Percentiles rank a stretch among this genome's conserved stretches.
Evolutionary conservation across 2,113 vertebrate species (phyloP).

Genomic region (Dipodomys stephensi): DNA sequence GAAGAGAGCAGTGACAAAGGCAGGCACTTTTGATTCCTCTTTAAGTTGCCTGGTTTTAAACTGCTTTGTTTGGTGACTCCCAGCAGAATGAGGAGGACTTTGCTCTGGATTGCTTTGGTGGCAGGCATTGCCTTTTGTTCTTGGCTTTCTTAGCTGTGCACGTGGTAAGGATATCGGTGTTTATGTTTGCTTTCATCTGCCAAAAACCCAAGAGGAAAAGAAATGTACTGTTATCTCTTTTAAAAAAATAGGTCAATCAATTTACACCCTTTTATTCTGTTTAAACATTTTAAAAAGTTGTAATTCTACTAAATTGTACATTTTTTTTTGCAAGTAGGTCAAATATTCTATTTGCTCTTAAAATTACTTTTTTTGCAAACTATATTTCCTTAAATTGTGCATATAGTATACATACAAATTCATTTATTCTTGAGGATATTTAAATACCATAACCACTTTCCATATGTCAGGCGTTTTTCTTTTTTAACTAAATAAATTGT

Average conservation of each 20-base stretch:
- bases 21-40: not conserved
- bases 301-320: not conserved
- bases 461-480: not conserved
- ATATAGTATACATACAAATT: not conserved
- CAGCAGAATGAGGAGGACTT: not conserved
- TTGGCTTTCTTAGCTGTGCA: constrained; percentile 11
- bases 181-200: constrained; percentile 68
- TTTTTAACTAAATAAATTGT: no score
- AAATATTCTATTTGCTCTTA: not conserved
- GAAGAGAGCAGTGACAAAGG: constrained; percentile 51
- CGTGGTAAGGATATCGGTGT: not conserved
- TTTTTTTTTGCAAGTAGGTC: not conserved
- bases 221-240: constrained; percentile 64
- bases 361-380: not conserved
- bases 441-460: not conserved
- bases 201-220: constrained; percentile 25
- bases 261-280: constrained; percentile 61
- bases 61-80: constrained; percentile 50
- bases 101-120: constrained; percentile 35
- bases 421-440: not conserved
- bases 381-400: not conserved
- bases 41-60: constrained; percentile 56
- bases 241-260: constrained; percentile 53
- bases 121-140: constrained; percentile 39
- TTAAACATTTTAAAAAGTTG: constrained; percentile 64